Conservation (phyloP, 1,140 invertebrate species). For the Pachypsylla venusta region DNA sequence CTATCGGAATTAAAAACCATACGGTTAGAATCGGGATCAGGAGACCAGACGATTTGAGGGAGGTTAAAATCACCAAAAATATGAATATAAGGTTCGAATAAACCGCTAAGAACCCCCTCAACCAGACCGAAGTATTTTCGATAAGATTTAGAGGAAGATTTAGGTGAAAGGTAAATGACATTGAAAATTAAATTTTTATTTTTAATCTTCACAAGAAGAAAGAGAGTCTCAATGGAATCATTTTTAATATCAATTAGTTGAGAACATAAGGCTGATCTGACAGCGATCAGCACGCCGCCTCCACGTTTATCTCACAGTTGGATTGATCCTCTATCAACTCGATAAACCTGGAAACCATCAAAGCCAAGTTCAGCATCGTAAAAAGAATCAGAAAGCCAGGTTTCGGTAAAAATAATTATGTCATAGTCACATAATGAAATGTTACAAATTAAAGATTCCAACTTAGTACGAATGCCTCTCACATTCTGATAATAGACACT, state of each 20-base stretch:
- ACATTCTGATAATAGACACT: constrained; percentile 13
- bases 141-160: background rate
- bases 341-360: background rate
- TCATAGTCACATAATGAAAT: constrained; percentile 9
- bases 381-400: background rate
- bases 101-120: background rate
- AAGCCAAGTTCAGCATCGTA: background rate
- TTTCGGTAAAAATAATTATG: constrained; percentile 5
- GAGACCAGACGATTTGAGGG: background rate
- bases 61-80: background rate
- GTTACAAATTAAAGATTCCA: constrained; percentile 7
- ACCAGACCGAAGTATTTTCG: background rate
- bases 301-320: background rate
- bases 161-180: background rate
- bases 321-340: background rate
- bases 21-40: background rate
- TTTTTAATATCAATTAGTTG: background rate
- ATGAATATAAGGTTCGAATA: background rate
- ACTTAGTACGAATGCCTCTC: constrained; percentile 6
- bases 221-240: background rate
- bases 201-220: background rate
- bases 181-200: background rate
- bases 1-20: background rate
- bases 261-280: background rate
- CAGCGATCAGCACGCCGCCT: background rate